Evolutionary conservation across 2,113 vertebrate genomes (phyloP), one percentile per base, ranked within the genome.

Genomic region (Bujurquina vittata): DNA sequence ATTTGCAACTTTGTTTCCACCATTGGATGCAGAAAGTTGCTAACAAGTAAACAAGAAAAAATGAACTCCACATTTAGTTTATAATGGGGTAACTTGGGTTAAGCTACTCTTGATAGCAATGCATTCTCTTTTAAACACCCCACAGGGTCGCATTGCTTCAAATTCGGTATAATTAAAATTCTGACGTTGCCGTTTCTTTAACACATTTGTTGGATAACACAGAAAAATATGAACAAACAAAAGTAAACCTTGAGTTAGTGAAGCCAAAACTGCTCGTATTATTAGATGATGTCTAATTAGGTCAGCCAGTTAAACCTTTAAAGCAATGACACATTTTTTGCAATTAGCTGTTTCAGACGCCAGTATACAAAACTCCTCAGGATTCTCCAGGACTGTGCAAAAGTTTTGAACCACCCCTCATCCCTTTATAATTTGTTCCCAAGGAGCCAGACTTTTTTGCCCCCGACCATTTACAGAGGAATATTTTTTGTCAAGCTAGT

Each of bases 341-440:
- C n/a, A n/a, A n/a, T n/a, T n/a, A n/a, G n/a, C n/a, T n/a, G n/a
- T n/a, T n/a, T n/a, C n/a, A n/a, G 26, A 26, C 26, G 26, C 26
- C n/a, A n/a, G n/a, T 49, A 46, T 22, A 46, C 9, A 49, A 67
- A 0, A 67, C 2, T 40, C 22, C 3, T 18, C 37, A 67, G 22
- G 15, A 67, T 18, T 26, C 40, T 0, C 46, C 17, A 43, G 3
- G 0, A 18, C 37, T 22, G 17, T 15, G 0, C 22, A 26, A 46
- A 46, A 46, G 37, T 2, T 67, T 67, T 26, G 62, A 67, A 37
- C 22, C 62, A 67, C 62, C n/a, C 8, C 23, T 67, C 62, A 23
- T 26, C 43, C 3, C 10, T 40, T 40, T 40, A 9, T 10, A 40
- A 40, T 67, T 37, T 46, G 22, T 37, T 65, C 43, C 7, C 4